Percentiles rank a stretch among this genome's conserved stretches.
Conservation (phyloP, 2,797 vertebrate genomes). For the Limnodromus scolopaceus region DNA sequence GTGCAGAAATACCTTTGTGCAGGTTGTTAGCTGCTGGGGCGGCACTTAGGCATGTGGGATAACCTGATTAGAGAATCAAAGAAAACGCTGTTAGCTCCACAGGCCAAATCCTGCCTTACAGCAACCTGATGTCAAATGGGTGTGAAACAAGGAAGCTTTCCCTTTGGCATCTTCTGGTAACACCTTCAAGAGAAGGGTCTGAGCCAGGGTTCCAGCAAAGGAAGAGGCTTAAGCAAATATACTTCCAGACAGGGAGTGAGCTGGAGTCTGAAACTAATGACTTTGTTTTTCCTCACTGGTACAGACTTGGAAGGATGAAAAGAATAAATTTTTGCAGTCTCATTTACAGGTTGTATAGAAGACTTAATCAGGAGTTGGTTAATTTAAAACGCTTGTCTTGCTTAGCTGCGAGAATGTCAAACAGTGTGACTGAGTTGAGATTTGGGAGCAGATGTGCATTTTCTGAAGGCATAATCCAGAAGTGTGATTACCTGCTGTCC, state of each 20-base stretch:
- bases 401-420: not conserved
- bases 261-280: slow-evolving; percentile 59
- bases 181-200: slow-evolving; percentile 45
- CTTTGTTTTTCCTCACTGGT: slow-evolving; percentile 55
- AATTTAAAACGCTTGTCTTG: not conserved
- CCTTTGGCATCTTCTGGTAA: slow-evolving; percentile 50
- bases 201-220: slow-evolving; percentile 43
- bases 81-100: slow-evolving; percentile 33
- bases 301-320: slow-evolving; percentile 42
- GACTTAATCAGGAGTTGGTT: not conserved
- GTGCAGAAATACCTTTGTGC: slow-evolving; percentile 53
- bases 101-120: slow-evolving; percentile 56
- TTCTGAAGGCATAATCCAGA: not conserved
- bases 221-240: slow-evolving; percentile 56
- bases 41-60: slow-evolving; percentile 39
- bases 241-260: slow-evolving; percentile 66
- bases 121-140: slow-evolving; percentile 54
- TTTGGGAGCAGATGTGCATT: not conserved
- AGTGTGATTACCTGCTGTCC: not conserved
- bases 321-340: slow-evolving; percentile 41
- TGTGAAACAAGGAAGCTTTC: slow-evolving; percentile 54
- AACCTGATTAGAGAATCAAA: slow-evolving; percentile 66
- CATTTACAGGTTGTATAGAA: slow-evolving; percentile 4
- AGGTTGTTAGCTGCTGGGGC: slow-evolving; percentile 52
- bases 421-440: not conserved